Evolutionary conservation across 2,888 invertebrate species (phyloP).

Genomic region (Drosophila anceps): DNA sequence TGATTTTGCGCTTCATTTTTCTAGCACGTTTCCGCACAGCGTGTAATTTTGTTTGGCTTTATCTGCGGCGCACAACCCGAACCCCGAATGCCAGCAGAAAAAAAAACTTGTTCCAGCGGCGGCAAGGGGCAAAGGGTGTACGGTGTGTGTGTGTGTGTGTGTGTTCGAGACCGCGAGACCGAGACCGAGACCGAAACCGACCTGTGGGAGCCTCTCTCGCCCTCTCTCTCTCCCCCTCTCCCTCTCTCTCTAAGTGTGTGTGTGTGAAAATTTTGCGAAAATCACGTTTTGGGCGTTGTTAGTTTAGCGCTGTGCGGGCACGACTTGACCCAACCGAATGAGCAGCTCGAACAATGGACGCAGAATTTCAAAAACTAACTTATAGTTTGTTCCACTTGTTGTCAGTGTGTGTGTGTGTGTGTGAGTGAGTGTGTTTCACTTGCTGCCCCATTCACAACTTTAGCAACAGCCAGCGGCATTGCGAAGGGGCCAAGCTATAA

Average conservation of each 20-base stretch:
- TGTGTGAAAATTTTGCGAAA: slow-evolving; percentile 65
- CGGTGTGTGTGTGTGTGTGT: too few relatives aligned
- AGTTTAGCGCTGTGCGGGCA: slow-evolving; percentile 65
- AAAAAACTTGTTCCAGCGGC: slow-evolving; percentile 29
- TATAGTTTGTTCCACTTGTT: slow-evolving; percentile 74
- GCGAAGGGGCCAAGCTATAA: slow-evolving; percentile 1
- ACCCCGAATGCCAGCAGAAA: slow-evolving; percentile 14
- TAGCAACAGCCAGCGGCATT: slow-evolving; percentile 45
- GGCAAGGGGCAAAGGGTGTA: not conserved
- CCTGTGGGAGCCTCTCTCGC: slow-evolving; percentile 43
- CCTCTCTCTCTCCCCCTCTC: not conserved
- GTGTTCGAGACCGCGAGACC: slow-evolving; percentile 21
- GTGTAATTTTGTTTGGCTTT: slow-evolving; percentile 79
- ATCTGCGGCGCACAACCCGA: slow-evolving; percentile 43
- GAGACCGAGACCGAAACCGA: slow-evolving; percentile 39
- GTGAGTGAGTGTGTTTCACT: slow-evolving; percentile 29
- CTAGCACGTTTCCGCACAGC: slow-evolving; percentile 79
- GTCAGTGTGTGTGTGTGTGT: slow-evolving; percentile 25
- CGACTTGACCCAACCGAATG: slow-evolving; percentile 56
- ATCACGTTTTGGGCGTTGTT: slow-evolving; percentile 78
- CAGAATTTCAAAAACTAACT: slow-evolving; percentile 62
- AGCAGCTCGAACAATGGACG: slow-evolving; percentile 43
- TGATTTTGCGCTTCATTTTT: slow-evolving; percentile 81
- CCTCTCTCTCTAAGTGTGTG: not conserved
- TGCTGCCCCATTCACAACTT: slow-evolving; percentile 52